Evolutionary conservation across 2,113 vertebrate genomes (phyloP).

Genomic region (Spermophilus dauricus): DNA sequence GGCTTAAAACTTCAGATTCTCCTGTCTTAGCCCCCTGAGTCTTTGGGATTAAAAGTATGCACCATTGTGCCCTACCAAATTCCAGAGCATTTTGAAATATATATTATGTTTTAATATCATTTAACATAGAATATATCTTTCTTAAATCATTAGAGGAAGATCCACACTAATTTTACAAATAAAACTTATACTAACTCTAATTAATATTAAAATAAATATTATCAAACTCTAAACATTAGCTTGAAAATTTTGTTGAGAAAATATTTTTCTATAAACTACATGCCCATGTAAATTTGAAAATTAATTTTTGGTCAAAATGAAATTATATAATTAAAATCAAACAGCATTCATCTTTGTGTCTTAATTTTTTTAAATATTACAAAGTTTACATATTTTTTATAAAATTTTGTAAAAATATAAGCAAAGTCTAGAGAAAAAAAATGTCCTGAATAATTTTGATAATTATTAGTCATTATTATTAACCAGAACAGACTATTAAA

Average conservation of each 20-base stretch:
- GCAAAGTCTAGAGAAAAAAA: neutral
- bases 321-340: neutral
- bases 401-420: neutral
- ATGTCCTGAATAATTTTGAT: neutral
- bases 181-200: neutral
- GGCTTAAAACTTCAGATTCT: no score
- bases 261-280: neutral
- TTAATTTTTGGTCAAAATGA: neutral
- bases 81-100: neutral
- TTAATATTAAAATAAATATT: neutral
- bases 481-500: neutral
- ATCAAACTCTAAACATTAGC: neutral
- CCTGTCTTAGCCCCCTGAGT: no score
- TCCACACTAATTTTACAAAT: conserved; percentile 48
- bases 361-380: neutral
- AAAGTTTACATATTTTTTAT: neutral
- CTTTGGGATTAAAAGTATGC: no score
- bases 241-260: neutral
- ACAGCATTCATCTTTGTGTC: neutral
- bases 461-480: neutral
- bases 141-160: neutral
- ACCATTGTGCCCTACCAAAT: no score
- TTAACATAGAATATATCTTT: neutral
- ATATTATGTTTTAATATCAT: conserved; percentile 69
- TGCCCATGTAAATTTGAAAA: neutral